Base-by-base conservation (phyloP, 2,797 vertebrate genomes). In the Australoheros facetus region DNA sequence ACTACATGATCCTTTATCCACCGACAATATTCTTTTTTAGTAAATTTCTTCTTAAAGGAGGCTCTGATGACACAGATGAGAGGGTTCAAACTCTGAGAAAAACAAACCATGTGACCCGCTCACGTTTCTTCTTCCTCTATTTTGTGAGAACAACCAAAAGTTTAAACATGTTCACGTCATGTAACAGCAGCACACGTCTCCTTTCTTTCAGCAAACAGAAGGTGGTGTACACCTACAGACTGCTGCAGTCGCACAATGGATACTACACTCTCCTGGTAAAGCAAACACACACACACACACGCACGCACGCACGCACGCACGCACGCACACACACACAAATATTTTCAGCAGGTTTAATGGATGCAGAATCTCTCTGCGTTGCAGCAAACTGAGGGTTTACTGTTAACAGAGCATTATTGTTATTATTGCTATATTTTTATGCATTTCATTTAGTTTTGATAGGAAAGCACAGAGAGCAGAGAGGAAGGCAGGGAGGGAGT, bases 161-260 rank as follows among this genome's bases (percentile, higher is more conserved):
- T 48, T 28, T 4, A 48, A 26, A 3, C 1, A 0, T 2, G 16
- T 13, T 66, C 16, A 0, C 5, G 17, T 69, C 42, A 12, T 12
- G 23, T 69, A 51, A 69, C 23, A 51, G 26, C 70, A 23, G 53
- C 21, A 16, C 13, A 17, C 14, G 23, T 34, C 30, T 37, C 21
- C 45, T 75, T 28, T 56, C 45, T 78, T 87, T 71, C 92, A 96
- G 95, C 79, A 95, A 95, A 84, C 34, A 93, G 62, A 89, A 39
- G 45, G 69, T 92, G 60, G 92, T 96, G 39, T 92, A 94, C 32
- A 96, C 95, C 4, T 96, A 96, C 91, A 91, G 95, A 77, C 56
- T 96, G 59, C 86, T 94, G 16, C 86, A 88, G 78, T 83, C 88
- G 3, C 87, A 85, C 82, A 56, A 12, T 2, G 94, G 93, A 81